These are phyloP conservation scores for Phyllostomus hastatus DNA, from an alignment of 2,113 vertebrate species.

Conservation along the genomic window DNA sequence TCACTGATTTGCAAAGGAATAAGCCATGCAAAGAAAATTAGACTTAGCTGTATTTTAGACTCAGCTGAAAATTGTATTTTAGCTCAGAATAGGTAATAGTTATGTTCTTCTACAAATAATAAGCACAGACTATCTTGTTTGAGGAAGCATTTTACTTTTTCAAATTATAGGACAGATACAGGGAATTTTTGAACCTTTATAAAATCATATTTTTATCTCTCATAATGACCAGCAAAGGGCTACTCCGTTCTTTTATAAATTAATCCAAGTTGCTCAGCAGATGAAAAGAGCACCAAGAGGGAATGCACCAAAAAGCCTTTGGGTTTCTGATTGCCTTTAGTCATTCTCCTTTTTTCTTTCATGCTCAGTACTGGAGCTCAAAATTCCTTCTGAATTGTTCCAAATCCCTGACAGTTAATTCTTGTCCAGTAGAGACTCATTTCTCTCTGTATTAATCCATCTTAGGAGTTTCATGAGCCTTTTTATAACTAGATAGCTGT, in stretches of 20 bases:
- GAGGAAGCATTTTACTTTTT: constrained; percentile 5
- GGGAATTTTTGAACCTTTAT: not conserved
- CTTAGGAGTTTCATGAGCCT: constrained; percentile 30
- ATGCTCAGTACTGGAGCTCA: constrained; percentile 3
- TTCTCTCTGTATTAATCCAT: constrained; percentile 47
- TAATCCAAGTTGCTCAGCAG: not conserved
- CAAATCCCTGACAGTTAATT: constrained; percentile 57
- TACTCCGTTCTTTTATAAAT: constrained; percentile 13
- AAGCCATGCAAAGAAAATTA: not conserved
- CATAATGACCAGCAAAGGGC: not conserved
- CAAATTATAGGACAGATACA: not conserved
- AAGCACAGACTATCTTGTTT: not conserved
- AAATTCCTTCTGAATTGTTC: constrained; percentile 44
- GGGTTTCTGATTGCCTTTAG: constrained; percentile 26
- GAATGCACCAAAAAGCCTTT: not conserved
- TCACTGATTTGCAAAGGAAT: not conserved
- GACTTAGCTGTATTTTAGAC: not conserved
- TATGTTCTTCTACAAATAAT: not conserved
- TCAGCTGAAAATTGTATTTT: constrained; percentile 27
- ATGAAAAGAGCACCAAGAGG: not conserved
- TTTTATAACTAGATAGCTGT: constrained; percentile 66
- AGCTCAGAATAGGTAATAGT: not conserved
- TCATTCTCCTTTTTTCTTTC: not conserved
- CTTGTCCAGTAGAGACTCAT: constrained; percentile 34
- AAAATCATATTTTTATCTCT: not conserved